Base-by-base conservation (phyloP, 2,888 invertebrate genomes). In the Baronia brevicornis region DNA sequence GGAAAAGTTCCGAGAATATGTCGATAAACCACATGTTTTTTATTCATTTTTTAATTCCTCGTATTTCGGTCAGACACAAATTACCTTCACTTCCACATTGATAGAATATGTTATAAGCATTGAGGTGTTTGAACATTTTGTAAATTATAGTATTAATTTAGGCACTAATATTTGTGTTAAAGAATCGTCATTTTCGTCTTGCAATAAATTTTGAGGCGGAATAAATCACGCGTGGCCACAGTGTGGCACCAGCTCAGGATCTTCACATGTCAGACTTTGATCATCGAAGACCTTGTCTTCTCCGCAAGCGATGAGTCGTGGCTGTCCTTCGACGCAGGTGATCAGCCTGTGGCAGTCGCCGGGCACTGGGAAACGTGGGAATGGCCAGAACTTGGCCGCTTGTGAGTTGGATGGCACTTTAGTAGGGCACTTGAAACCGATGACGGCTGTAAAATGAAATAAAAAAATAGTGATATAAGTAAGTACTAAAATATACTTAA, bases 321-420 rank as follows among this genome's bases (percentile, higher is more conserved):
- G 96, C 67, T 92, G 89, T 12, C 95, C 94, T 54, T 95, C 93
- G 21, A 96, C 96, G 67, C 96, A 96, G 39, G 95, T 95, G 70
- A 96, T 94, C 44, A 96, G 86, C 37, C 92, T 89, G 62, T 92
- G 91, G 65, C 94, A 94, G 71, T 95, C 95, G 7, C 94, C 93
- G 23, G 93, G 91, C 5, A 95, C 93, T 2, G 95, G 88, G 84
- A 95, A 96, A 46, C 96, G 89, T 15, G 96, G 96, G 87, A 90
- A 95, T 0, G 96, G 96, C 92, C 94, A 94, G 87, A 95, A 96
- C 66, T 91, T 93, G 29, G 95, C 94, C 3, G 95, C 90, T 36
- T 91, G 88, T 7, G 92, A 90, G 62, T 91, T 88, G 3, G 92
- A 88, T 15, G 94, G 93, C 24, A 95, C 90, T 65, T 94, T 93